A percentile compares a stretch with the other conserved stretches of the same genome.
phyloP scores from a whole-genome alignment of 2,888 invertebrate genomes.

The Pristionchus fissidentatus region DNA sequence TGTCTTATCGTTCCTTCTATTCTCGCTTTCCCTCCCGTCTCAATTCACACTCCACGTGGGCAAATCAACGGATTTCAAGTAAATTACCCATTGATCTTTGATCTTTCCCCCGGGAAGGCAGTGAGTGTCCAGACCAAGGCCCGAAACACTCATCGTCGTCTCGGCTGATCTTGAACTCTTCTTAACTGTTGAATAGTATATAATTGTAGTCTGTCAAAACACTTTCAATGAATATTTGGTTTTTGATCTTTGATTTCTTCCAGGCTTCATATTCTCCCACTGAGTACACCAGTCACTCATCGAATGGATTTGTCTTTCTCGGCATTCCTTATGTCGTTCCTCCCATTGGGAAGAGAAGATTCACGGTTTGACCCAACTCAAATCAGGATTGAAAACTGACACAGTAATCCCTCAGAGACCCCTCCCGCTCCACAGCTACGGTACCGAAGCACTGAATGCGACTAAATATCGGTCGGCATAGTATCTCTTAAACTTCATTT shows the following conservation, averaged over 20 bases:
- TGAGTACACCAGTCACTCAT: no score
- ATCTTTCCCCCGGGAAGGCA: no score
- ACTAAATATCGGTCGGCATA: neutral
- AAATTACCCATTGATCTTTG: no score
- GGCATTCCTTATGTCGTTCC: neutral
- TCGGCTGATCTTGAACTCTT: no score
- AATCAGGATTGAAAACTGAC: neutral
- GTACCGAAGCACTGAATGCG: neutral
- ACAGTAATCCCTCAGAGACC: neutral
- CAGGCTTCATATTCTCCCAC: no score
- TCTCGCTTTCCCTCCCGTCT: neutral
- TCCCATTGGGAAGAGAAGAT: neutral
- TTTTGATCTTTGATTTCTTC: no score
- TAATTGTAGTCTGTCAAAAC: no score
- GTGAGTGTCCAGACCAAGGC: no score
- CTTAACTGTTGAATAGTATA: neutral
- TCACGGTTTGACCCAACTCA: neutral
- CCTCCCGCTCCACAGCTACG: neutral
- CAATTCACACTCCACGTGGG: neutral
- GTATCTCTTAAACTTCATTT: neutral
- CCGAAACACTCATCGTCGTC: no score
- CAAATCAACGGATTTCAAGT: neutral
- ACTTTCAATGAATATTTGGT: no score
- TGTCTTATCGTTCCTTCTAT: neutral
- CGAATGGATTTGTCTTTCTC: no score